These are phyloP conservation scores for Limnothrissa miodon DNA, from an alignment of 2,113 vertebrate species.

Conservation along the genomic window DNA sequence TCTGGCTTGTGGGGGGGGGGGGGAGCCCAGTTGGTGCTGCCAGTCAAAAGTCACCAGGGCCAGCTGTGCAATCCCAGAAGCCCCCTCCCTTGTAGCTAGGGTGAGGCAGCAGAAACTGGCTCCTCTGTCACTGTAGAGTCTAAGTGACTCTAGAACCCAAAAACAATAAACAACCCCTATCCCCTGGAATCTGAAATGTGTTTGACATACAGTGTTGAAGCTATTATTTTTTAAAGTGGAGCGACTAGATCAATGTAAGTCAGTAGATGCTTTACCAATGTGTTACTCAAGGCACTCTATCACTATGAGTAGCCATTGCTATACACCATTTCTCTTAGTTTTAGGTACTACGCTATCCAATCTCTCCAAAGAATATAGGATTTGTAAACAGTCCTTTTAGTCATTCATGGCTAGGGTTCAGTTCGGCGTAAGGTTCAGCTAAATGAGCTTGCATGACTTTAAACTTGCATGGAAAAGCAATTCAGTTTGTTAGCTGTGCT, in stretches of 20 bases:
- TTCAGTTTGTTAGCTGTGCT: neutral
- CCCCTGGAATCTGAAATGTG: neutral
- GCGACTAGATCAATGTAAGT: neutral
- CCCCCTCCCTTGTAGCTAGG: neutral
- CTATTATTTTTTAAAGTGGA: too few species aligned
- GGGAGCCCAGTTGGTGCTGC: slow-evolving; percentile 75
- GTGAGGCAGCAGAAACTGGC: neutral
- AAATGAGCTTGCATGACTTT: neutral
- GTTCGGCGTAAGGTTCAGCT: neutral
- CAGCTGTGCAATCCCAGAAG: slow-evolving; percentile 2
- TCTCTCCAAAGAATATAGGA: neutral
- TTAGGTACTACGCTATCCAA: neutral
- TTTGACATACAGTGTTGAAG: neutral
- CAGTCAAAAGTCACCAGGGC: slow-evolving; percentile 62
- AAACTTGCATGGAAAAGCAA: neutral
- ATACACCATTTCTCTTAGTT: neutral
- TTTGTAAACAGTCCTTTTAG: neutral
- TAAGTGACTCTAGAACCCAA: neutral
- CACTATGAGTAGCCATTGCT: neutral
- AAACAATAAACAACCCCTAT: neutral
- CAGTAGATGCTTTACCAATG: neutral
- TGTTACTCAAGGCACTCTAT: neutral
- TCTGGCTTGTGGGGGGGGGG: slow-evolving; percentile 62
- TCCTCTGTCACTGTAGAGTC: neutral
- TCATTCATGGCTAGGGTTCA: neutral